Base-by-base conservation (phyloP, 2,113 vertebrate species). In the Aphelocoma coerulescens region DNA sequence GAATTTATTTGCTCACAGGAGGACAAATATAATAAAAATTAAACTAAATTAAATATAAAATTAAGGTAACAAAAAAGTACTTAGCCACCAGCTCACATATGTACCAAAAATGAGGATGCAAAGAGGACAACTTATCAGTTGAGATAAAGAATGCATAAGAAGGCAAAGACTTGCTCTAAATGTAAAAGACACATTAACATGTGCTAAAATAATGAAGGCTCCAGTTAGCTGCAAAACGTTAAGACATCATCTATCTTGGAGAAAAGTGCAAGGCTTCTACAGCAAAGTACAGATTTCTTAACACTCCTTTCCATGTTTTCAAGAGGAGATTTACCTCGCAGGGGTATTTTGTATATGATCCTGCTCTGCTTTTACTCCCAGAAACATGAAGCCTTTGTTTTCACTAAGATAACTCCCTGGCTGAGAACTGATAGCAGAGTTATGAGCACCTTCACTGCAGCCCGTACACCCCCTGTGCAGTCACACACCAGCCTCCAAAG, bases 161-260 rank as follows among this genome's bases (percentile, higher is more conserved):
- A 68, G 61, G 16, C 28, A 23, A 74, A 72, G 35, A 41, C 24
- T 71, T 71, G 67, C 8, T 66, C 32, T 57, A 75, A 76, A 73
- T 35, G 13, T 39, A 59, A 37, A 46, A 74, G 76, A 46, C 14
- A 44, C 41, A 35, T 9, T 55, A 82, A 32, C 22, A 14, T 7
- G 37, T 26, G 2, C n/a, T 55, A 62, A 68, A 78, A 20, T 23
- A 88, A 49, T 11, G n/a, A 85, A 73, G 72, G 46, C 10, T 91
- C 39, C 49, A 23, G 13, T 49, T 48, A 16, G 17, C 8, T 71
- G 35, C 51, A 51, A 77, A 66, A 17, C 0, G 0, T 35, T 48
- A n/a, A n/a, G 20, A 27, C 6, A 27, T 58, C 55, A 28, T n/a
- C 28, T 39, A 7, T 20, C 58, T 59, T 58, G 18, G 33, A 84